Evolutionary conservation across 35 echinoderm and acorn worm genomes (phyloP), one percentile per base, ranked within the genome.

Genomic region (Amphiura filiformis): DNA sequence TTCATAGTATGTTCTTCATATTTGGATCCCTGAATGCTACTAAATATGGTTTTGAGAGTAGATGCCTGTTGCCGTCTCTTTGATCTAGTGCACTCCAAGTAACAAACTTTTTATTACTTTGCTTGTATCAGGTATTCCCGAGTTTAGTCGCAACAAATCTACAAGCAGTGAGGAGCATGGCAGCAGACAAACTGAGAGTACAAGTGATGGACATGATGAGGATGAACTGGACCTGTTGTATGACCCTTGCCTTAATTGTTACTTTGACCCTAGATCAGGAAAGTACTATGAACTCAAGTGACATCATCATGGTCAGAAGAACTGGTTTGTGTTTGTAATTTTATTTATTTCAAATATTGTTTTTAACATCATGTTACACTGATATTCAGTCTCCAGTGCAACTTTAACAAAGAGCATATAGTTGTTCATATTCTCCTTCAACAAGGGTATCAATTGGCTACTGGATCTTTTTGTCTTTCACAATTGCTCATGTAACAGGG

Each of bases 231-330:
- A 97, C 35, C 84, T 97, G 11, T 82, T 97, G 13, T 97, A 97
- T 84, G 95, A 97, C 78, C 95, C 95, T 12, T 97, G 95, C 75
- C 89, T 97, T 22, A 97, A 97, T 75, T 97, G 95, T 77, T 97
- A 97, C 86, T 97, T 94, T 89, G 95, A 97, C 79, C 95, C 95
- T 13, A 93, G 81, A 65, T 92, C 92, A 32, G 89, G 92, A 38
- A 97, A 97, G 80, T 97, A 97, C 39, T 97, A 97, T 80, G 95
- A 97, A 78, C 85, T 97, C 9, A 91, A 91, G 78, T 97, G 78
- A 88, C 41, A 57, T 22, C n/a, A 22, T 38, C 17, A 9, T 47
- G 41, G n/a, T n/a, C n/a, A n/a, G n/a, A n/a, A n/a, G n/a, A n/a
- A 23, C 0, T 33, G 26, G 75, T 5, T n/a, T 76, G 75, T 17